These are phyloP conservation scores for Unio delphinus DNA, from an alignment of 2,888 invertebrate species.

Conservation along the genomic window DNA sequence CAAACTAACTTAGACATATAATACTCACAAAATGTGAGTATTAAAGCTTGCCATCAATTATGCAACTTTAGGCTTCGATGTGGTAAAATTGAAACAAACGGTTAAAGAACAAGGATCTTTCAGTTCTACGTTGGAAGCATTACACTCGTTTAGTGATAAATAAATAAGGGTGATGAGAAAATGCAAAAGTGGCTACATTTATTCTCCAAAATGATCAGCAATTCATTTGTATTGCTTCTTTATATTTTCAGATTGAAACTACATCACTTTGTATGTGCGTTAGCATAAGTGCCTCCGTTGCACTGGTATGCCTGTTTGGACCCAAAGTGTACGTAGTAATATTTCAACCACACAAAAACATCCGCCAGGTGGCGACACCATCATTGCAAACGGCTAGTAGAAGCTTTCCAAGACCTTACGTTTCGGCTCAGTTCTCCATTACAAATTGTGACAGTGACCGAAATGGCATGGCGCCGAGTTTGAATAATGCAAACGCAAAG, in stretches of 20 bases:
- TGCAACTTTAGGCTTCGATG: too few species aligned
- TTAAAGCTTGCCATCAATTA: too few species aligned
- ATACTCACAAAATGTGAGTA: too few species aligned
- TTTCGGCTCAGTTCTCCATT: constrained; percentile 24
- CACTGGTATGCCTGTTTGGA: constrained; percentile 80
- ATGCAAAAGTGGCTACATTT: too few species aligned
- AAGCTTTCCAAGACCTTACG: constrained; percentile 34
- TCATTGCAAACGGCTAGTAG: constrained; percentile 47
- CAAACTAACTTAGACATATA: too few species aligned
- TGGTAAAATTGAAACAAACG: too few species aligned
- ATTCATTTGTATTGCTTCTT: constrained; percentile 3
- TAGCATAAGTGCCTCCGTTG: constrained; percentile 80
- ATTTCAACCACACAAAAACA: constrained; percentile 83
- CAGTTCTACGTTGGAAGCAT: too few species aligned
- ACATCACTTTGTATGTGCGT: constrained; percentile 81
- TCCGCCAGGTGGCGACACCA: constrained; percentile 74
- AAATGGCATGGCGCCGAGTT: constrained; percentile 14
- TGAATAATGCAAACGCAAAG: constrained; percentile 16
- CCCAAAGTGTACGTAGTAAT: constrained; percentile 83
- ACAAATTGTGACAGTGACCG: constrained; percentile 10
- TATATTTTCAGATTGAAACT: constrained; percentile 78
- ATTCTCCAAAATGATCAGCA: neutral
- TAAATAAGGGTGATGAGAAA: too few species aligned
- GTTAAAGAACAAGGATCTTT: too few species aligned
- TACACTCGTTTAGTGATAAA: too few species aligned